Percentiles rank a stretch among this genome's conserved stretches.
These are phyloP conservation scores for Campaea margaritaria DNA, from an alignment of 2,888 invertebrate species.

Conservation along the genomic window DNA sequence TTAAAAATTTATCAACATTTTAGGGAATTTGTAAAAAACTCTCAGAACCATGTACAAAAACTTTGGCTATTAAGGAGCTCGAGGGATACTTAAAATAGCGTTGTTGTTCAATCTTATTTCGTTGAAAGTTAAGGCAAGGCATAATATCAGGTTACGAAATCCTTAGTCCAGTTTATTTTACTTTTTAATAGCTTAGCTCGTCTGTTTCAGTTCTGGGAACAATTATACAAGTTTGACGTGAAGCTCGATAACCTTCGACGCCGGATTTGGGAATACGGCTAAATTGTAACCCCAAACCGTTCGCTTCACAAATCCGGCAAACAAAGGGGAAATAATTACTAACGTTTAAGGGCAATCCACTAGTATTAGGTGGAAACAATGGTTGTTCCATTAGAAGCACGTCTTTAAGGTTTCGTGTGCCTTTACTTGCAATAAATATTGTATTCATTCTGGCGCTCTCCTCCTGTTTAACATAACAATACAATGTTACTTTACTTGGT, in stretches of 20 bases:
- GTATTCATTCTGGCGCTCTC: neutral
- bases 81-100: constrained; percentile 11
- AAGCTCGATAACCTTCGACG: constrained; percentile 27
- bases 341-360: constrained; percentile 33
- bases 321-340: constrained; percentile 37
- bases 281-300: constrained; percentile 34
- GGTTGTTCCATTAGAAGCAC: constrained; percentile 14
- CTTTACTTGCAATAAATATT: neutral
- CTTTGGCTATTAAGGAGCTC: constrained; percentile 11
- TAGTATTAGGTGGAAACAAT: constrained; percentile 29
- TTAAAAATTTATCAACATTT: neutral
- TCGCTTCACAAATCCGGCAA: constrained; percentile 33
- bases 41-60: constrained; percentile 8
- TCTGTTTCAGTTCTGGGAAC: constrained; percentile 22
- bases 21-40: neutral
- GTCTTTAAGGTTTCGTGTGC: constrained; percentile 14
- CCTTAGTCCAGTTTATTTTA: constrained; percentile 13
- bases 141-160: constrained; percentile 16
- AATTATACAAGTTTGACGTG: constrained; percentile 39
- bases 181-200: constrained; percentile 22
- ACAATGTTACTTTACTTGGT: too few species aligned
- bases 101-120: constrained; percentile 9
- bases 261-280: constrained; percentile 28
- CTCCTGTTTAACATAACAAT: neutral
- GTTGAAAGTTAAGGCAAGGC: constrained; percentile 8